Conservation (phyloP, 2,888 invertebrate genomes). For the Ceriagrion tenellum region DNA sequence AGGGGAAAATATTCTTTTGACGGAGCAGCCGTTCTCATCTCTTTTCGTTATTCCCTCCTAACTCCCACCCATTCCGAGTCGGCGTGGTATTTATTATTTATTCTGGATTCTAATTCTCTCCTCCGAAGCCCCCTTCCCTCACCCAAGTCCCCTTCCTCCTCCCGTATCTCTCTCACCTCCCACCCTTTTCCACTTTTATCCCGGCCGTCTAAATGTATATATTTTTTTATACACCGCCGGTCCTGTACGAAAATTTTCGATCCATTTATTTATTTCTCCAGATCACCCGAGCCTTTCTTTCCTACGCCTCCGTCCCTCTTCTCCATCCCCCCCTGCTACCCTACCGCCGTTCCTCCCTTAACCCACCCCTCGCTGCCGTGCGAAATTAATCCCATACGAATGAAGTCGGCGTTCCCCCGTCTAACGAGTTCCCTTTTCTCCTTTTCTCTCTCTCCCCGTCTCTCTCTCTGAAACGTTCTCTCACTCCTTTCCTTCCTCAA, state of each 20-base stretch:
- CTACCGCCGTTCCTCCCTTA: background rate
- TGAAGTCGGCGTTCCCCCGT: background rate
- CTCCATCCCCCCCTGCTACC: background rate
- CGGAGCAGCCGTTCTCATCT: background rate
- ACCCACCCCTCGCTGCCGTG: background rate
- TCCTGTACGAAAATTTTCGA: slow-evolving; percentile 49
- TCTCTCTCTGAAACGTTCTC: background rate
- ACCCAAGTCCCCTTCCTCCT: background rate
- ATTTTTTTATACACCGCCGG: background rate
- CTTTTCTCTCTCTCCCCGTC: no score
- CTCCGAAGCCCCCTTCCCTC: background rate
- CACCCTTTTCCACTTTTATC: background rate
- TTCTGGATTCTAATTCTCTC: slow-evolving; percentile 49
- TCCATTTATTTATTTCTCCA: slow-evolving; percentile 58
- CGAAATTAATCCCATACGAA: slow-evolving; percentile 23
- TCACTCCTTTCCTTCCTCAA: background rate
- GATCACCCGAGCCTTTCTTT: background rate
- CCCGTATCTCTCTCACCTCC: background rate
- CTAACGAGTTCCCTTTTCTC: slow-evolving; percentile 2
- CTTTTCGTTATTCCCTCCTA: background rate
- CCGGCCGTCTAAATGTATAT: background rate
- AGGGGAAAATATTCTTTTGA: slow-evolving; percentile 41
- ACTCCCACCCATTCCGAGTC: background rate
- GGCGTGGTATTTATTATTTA: slow-evolving; percentile 65
- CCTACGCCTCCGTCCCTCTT: background rate